Conservation (phyloP, 1,140 invertebrate species). For the Hesperophylax magnus region DNA sequence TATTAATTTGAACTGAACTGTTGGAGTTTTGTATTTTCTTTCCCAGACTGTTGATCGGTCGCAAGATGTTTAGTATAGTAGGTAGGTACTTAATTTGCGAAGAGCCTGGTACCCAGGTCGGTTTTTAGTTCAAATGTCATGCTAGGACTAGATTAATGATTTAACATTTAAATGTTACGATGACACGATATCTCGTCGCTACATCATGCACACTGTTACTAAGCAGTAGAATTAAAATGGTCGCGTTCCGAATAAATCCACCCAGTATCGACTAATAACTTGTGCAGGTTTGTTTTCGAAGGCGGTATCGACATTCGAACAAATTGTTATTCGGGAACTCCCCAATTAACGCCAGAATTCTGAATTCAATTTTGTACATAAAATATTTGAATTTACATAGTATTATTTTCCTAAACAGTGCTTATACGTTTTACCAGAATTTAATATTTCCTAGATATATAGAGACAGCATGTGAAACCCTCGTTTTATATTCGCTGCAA, state of each 20-base stretch:
- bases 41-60: constrained; percentile 7
- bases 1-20: background rate
- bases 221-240: constrained; percentile 35
- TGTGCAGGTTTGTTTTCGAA: constrained; percentile 26
- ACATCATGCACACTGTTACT: constrained; percentile 33
- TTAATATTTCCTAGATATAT: too few species aligned
- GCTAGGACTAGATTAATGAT: constrained; percentile 52
- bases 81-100: constrained; percentile 41
- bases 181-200: constrained; percentile 50
- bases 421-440: too few species aligned
- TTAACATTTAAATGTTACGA: constrained; percentile 55
- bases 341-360: too few species aligned
- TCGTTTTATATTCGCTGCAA: too few species aligned
- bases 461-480: too few species aligned
- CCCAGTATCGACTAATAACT: constrained; percentile 19
- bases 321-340: background rate
- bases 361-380: too few species aligned
- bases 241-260: constrained; percentile 27
- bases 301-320: background rate
- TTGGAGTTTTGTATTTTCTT: background rate
- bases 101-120: constrained; percentile 40
- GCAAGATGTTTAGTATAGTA: constrained; percentile 38
- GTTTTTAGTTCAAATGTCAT: constrained; percentile 42
- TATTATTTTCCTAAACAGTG: too few species aligned
- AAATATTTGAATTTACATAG: too few species aligned